A percentile compares a stretch with the other conserved stretches of the same genome.
Evolutionary conservation across 1,140 invertebrate genomes (phyloP).

Genomic region (Drosophila sturtevanti): DNA sequence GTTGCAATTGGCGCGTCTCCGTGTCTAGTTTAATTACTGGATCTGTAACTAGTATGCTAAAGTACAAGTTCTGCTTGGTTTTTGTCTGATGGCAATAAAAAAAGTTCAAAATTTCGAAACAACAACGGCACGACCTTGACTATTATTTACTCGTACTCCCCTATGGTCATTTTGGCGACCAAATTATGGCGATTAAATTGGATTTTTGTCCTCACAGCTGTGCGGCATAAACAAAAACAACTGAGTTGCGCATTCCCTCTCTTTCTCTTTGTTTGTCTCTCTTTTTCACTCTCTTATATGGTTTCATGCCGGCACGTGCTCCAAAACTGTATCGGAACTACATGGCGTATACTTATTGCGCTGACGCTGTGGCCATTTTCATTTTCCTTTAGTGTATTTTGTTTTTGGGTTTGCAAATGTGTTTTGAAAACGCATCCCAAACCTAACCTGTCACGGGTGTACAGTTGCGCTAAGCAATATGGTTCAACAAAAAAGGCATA

Average conservation of each 20-base stretch:
- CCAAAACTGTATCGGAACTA: slow-evolving; percentile 45
- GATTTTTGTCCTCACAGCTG: slow-evolving; percentile 72
- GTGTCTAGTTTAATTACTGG: slow-evolving; percentile 71
- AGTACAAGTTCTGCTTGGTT: not conserved
- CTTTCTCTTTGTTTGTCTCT: not conserved
- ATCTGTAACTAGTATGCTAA: slow-evolving; percentile 38
- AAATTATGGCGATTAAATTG: slow-evolving; percentile 59
- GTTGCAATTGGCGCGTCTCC: slow-evolving; percentile 60
- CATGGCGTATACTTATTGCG: slow-evolving; percentile 78
- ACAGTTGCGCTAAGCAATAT: slow-evolving; percentile 58
- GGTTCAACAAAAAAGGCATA: slow-evolving; percentile 49
- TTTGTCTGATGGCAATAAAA: slow-evolving; percentile 61
- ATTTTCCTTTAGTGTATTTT: slow-evolving; percentile 18
- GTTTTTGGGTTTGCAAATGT: slow-evolving; percentile 44
- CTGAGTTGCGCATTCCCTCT: slow-evolving; percentile 20
- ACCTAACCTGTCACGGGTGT: slow-evolving; percentile 41
- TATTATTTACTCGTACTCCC: slow-evolving; percentile 17
- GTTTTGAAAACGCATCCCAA: slow-evolving; percentile 69
- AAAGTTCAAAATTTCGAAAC: slow-evolving; percentile 37
- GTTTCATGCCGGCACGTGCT: slow-evolving; percentile 54
- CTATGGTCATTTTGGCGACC: slow-evolving; percentile 27
- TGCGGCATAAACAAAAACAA: slow-evolving; percentile 69
- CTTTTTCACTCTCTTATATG: not conserved
- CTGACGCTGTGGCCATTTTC: slow-evolving; percentile 75
- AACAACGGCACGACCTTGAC: slow-evolving; percentile 53